phyloP scores from a whole-genome alignment of 2,888 invertebrate species.

The Chrysolina americana region DNA sequence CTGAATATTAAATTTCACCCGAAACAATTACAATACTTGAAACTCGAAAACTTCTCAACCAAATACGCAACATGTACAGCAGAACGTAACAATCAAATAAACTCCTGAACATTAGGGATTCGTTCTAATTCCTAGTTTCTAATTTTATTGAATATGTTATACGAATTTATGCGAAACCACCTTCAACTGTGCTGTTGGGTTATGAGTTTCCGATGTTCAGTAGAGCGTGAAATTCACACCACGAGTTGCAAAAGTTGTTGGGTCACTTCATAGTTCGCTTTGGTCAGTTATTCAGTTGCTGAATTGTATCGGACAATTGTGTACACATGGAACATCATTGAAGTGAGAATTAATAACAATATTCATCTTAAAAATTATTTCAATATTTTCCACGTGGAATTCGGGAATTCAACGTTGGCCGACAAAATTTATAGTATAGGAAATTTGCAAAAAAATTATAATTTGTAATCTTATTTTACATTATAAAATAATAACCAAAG shows the following conservation, averaged over 20 bases:
- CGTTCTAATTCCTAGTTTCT: not conserved
- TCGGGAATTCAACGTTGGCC: no score
- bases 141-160: slow-evolving; percentile 8
- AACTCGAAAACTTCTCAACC: slow-evolving; percentile 9
- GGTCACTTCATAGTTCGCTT: not conserved
- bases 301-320: no score
- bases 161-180: not conserved
- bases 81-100: slow-evolving; percentile 1
- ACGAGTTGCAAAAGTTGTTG: not conserved
- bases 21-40: slow-evolving; percentile 9
- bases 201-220: not conserved
- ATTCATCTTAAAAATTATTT: no score
- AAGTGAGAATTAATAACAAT: no score
- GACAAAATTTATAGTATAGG: no score
- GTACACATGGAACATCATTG: no score
- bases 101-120: slow-evolving; percentile 7
- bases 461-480: no score
- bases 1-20: not conserved
- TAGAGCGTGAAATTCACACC: not conserved
- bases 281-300: not conserved
- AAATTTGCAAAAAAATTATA: no score
- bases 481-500: no score
- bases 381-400: no score
- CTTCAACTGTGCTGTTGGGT: not conserved
- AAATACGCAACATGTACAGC: slow-evolving; percentile 6